Conservation (phyloP, 2,888 invertebrate species). For the Muscina levida region DNA sequence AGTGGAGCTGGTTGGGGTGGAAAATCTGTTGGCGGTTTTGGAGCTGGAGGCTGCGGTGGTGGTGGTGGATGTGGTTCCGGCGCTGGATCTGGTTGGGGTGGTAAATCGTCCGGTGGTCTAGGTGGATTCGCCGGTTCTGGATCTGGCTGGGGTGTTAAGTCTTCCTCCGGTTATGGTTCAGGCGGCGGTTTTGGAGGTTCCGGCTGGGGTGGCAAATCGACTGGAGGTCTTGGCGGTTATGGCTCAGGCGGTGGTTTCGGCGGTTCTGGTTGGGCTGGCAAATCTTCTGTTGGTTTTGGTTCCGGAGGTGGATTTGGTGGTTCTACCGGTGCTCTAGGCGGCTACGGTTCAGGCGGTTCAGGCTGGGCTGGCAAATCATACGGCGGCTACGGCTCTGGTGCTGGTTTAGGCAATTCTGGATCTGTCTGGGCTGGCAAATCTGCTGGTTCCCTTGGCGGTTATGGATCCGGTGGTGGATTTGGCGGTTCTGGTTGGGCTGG, state of each 20-base stretch:
- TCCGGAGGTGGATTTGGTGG: slow-evolving; percentile 76
- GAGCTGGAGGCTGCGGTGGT: slow-evolving; percentile 32
- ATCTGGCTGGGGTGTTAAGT: not conserved
- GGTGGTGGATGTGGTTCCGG: slow-evolving; percentile 6
- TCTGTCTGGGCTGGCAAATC: slow-evolving; percentile 83
- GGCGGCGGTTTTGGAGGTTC: slow-evolving; percentile 28
- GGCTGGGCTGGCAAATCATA: slow-evolving; percentile 24
- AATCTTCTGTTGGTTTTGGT: slow-evolving; percentile 4
- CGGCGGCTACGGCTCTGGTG: slow-evolving; percentile 22
- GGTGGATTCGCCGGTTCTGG: slow-evolving; percentile 30
- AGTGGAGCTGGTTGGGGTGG: slow-evolving; percentile 85
- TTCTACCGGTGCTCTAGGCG: slow-evolving; percentile 82
- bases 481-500: slow-evolving; percentile 29
- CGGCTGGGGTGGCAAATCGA: slow-evolving; percentile 44
- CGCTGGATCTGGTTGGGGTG: slow-evolving; percentile 4
- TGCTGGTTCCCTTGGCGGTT: slow-evolving; percentile 80
- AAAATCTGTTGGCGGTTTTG: slow-evolving; percentile 21
- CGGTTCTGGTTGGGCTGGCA: slow-evolving; percentile 10
- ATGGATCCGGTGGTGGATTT: slow-evolving; percentile 43
- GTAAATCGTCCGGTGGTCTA: slow-evolving; percentile 1
- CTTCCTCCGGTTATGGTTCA: slow-evolving; percentile 33
- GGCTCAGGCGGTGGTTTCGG: slow-evolving; percentile 26
- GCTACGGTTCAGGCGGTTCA: not conserved
- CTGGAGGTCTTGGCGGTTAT: slow-evolving; percentile 44
- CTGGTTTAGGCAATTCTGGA: slow-evolving; percentile 76